Percentiles rank a stretch among this genome's conserved stretches.
phyloP scores from a whole-genome alignment of 2,797 vertebrate genomes.

The Loris lydekkerianus region DNA sequence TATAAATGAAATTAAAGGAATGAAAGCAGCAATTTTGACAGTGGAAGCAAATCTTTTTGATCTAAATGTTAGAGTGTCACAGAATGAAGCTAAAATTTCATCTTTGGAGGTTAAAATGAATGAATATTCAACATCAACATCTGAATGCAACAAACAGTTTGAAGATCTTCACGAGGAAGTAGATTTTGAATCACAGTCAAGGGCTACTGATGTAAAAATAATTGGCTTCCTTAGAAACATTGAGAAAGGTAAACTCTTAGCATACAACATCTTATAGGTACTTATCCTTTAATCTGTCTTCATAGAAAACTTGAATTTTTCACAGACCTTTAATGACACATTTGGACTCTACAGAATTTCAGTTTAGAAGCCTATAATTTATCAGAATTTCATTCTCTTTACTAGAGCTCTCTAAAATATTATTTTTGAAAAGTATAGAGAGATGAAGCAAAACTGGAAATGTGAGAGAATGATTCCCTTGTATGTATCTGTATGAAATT shows the following conservation, averaged over 20 bases:
- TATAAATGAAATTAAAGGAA: constrained; percentile 83
- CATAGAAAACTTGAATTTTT: constrained; percentile 38
- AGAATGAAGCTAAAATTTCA: constrained; percentile 83
- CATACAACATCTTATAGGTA: neutral
- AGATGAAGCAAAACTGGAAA: neutral
- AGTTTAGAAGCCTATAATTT: neutral
- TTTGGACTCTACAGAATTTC: neutral
- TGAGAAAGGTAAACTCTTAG: constrained; percentile 82
- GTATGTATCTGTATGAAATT: neutral
- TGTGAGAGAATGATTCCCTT: neutral
- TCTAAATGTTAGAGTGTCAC: constrained; percentile 78
- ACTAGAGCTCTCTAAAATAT: neutral
- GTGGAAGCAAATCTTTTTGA: constrained; percentile 81
- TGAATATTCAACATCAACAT: constrained; percentile 72
- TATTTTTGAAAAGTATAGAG: neutral
- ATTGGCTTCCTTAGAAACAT: constrained; percentile 76
- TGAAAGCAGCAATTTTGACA: constrained; percentile 81
- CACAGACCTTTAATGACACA: neutral
- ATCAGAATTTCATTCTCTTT: neutral
- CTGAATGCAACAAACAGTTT: constrained; percentile 67
- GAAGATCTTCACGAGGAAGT: constrained; percentile 72
- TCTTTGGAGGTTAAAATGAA: constrained; percentile 83
- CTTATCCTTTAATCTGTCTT: neutral
- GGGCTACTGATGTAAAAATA: constrained; percentile 76
- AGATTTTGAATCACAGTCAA: constrained; percentile 74